Evolutionary conservation across 2,113 vertebrate genomes (phyloP), one percentile per base, ranked within the genome.

Genomic region (Maylandia zebra): DNA sequence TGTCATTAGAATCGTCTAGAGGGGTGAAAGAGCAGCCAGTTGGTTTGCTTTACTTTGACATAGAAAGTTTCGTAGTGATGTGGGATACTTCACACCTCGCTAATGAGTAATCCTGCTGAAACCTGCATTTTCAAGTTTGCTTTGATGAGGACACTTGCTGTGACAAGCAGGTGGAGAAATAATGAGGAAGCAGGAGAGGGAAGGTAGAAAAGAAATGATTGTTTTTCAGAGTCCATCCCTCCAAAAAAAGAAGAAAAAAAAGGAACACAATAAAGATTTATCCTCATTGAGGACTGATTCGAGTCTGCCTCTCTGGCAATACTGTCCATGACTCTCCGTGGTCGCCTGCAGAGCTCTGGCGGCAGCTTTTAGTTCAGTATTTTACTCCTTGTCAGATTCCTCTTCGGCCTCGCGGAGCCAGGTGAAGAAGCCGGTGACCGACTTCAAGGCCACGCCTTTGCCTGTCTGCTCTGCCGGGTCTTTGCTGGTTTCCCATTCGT

Each of bases 401-500:
- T 99, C 98, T 90, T 97, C 97, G 0, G 98, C 98, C 95, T 99
- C 98, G 3, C 98, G 97, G 87, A 99, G 97, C 98, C 98, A 99
- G 92, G 97, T 98, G 96, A 99, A 99, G 95, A 99, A 99, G 81
- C 97, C 96, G 0, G 98, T 99, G 94, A 98, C 98, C 0, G 99
- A 99, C 90, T 99, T 99, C 81, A 99, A 97, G 81, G 99, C 99
- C 80, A 99, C 98, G 0, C 98, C 99, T 93, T 99, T 99, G 89
- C 99, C 99, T 57, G 96, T 97, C 93, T 98, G 98, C 95, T 99
- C 99, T 0, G 98, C 97, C 0, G 97, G 94, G 95, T 99, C 99
- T 95, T 99, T 99, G 96, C 99, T 98, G 74, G 97, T 97, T 94
- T 99, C 98, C 99, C 98, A 99, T 85, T 98, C 98, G 96, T 98